phyloP scores from a whole-genome alignment of 2,113 vertebrate species.

The Nothobranchius furzeri region DNA sequence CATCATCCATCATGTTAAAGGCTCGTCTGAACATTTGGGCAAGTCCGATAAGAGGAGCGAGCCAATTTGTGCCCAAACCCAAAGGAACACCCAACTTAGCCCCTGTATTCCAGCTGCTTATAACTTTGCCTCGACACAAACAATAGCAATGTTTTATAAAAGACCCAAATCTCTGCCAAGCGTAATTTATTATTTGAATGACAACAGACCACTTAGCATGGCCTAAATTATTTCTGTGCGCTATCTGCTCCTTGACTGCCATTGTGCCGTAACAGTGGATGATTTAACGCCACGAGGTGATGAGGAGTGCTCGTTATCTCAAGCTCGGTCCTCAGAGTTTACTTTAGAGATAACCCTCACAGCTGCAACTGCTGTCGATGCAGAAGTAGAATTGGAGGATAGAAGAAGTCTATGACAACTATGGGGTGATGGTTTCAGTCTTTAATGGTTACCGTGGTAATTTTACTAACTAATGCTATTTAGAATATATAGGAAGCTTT shows the following conservation, averaged over 20 bases:
- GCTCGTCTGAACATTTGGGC: constrained; percentile 51
- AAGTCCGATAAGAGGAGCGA: constrained; percentile 63
- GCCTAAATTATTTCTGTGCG: constrained; percentile 78
- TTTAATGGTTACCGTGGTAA: too few relatives aligned
- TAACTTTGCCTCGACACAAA: constrained; percentile 79
- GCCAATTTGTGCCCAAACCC: constrained; percentile 80
- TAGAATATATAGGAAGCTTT: too few relatives aligned
- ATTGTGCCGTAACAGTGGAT: constrained; percentile 57
- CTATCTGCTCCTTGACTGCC: constrained; percentile 72
- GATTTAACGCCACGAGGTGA: constrained; percentile 71
- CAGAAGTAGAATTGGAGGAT: too few relatives aligned
- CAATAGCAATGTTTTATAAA: constrained; percentile 81
- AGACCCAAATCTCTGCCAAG: constrained; percentile 79
- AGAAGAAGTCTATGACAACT: too few relatives aligned
- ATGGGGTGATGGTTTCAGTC: too few relatives aligned
- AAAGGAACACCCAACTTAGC: constrained; percentile 78
- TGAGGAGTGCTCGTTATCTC: constrained; percentile 72
- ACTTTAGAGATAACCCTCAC: constrained; percentile 66
- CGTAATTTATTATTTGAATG: constrained; percentile 84
- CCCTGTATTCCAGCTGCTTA: constrained; percentile 73
- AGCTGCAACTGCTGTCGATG: constrained; percentile 10
- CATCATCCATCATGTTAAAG: constrained; percentile 21
- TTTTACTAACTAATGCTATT: too few relatives aligned
- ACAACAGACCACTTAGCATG: constrained; percentile 81
- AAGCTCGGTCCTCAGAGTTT: constrained; percentile 66